Evolutionary conservation across 2,888 invertebrate genomes (phyloP).

Genomic region (Acanthosepion pharaonis): DNA sequence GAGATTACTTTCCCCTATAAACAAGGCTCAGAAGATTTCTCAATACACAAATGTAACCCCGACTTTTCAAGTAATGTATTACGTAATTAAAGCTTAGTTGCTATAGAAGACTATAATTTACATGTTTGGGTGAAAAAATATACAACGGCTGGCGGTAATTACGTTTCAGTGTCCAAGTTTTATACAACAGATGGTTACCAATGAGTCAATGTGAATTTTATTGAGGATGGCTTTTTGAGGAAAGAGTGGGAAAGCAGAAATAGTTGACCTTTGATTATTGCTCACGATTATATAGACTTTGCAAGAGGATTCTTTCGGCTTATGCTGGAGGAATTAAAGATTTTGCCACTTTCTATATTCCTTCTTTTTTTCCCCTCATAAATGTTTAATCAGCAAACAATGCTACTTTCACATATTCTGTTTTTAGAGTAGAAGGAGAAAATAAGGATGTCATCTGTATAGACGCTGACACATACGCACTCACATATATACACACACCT

Average conservation of each 20-base stretch:
- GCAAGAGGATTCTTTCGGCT: not conserved
- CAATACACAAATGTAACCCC: not conserved
- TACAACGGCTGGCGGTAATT: not conserved
- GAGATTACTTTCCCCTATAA: too few relatives aligned
- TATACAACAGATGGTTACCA: not conserved
- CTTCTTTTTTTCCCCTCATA: not conserved
- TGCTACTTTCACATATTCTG: not conserved
- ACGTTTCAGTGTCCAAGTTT: not conserved
- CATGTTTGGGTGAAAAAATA: not conserved
- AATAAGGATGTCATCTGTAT: too few relatives aligned
- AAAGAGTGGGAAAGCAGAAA: not conserved
- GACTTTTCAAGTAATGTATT: not conserved
- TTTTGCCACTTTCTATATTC: not conserved
- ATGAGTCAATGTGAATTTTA: not conserved
- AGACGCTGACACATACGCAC: not conserved
- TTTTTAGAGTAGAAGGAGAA: too few relatives aligned
- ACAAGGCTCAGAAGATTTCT: too few relatives aligned
- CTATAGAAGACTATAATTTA: not conserved
- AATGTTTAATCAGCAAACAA: not conserved
- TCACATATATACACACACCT: not conserved
- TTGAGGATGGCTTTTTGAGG: not conserved
- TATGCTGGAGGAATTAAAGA: not conserved
- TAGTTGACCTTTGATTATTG: slow-evolving; percentile 2
- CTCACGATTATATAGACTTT: not conserved
- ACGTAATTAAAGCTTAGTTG: not conserved